These are phyloP conservation scores for Catamblyrhynchus diadema DNA, from an alignment of 2,797 vertebrate genomes.

Conservation along the genomic window DNA sequence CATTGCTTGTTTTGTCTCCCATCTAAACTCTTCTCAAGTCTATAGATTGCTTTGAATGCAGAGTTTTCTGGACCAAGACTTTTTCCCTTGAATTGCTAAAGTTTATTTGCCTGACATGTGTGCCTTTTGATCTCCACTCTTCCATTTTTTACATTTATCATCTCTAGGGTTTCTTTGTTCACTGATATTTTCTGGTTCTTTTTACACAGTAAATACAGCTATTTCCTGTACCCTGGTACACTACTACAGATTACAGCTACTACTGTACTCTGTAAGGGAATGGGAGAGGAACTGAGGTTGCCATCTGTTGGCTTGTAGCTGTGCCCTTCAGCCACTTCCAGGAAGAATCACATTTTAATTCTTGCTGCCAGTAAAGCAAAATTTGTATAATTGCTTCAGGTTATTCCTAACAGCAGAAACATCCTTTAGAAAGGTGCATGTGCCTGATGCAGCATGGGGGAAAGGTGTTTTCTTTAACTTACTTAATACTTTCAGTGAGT, in stretches of 20 bases:
- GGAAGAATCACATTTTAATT: background rate
- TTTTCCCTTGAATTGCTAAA: background rate
- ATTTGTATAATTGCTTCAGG: background rate
- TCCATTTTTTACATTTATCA: background rate
- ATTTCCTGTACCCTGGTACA: background rate
- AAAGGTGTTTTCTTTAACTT: background rate
- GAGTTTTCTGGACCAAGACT: background rate
- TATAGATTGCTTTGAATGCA: background rate
- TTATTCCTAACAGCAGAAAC: background rate
- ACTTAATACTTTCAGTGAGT: background rate
- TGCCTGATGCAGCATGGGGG: rapidly evolving
- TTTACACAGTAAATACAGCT: background rate
- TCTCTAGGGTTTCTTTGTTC: background rate
- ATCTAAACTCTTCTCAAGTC: background rate
- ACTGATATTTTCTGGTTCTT: background rate
- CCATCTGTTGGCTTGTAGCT: background rate
- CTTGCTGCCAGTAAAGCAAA: background rate
- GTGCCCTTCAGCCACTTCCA: background rate
- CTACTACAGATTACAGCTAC: background rate
- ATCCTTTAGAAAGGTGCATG: background rate
- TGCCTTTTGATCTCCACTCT: background rate
- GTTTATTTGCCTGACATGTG: background rate
- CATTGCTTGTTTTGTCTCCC: background rate
- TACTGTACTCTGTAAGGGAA: background rate
- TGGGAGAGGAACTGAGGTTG: background rate